Evolutionary conservation across 2,113 vertebrate species (phyloP).

Genomic region (Desmodus rotundus): DNA sequence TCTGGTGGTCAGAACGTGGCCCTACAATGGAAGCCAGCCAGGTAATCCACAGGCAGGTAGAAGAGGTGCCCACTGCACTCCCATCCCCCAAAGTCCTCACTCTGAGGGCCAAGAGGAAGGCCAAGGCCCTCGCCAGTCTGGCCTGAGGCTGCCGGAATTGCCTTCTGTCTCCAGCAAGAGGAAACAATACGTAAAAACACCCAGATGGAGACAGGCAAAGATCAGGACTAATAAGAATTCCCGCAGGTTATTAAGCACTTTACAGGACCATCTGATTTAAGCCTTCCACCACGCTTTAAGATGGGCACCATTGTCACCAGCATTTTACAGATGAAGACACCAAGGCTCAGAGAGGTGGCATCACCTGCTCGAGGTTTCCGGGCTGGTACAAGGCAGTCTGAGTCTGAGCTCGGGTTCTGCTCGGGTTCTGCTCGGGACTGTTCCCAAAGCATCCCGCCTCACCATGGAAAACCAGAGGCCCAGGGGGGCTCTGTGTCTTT

Average conservation of each 20-base stretch:
- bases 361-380: not conserved
- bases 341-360: not conserved
- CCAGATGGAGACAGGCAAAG: not conserved
- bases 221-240: not conserved
- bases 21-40: not conserved
- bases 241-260: not conserved
- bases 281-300: not conserved
- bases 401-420: not conserved
- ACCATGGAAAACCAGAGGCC: not conserved
- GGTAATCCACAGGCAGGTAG: not conserved
- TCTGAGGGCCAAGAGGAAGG: not conserved
- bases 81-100: not conserved
- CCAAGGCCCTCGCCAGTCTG: not conserved
- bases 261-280: rapidly evolving
- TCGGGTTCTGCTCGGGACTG: not conserved
- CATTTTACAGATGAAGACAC: not conserved
- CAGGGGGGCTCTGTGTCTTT: not conserved
- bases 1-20: not conserved
- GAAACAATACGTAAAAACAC: not conserved
- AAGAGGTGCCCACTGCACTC: not conserved
- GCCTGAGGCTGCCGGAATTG: not conserved
- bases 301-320: not conserved
- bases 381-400: not conserved
- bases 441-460: not conserved
- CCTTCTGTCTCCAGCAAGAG: not conserved